Conservation (phyloP, 1,140 invertebrate species). For the Conus ventricosus region DNA sequence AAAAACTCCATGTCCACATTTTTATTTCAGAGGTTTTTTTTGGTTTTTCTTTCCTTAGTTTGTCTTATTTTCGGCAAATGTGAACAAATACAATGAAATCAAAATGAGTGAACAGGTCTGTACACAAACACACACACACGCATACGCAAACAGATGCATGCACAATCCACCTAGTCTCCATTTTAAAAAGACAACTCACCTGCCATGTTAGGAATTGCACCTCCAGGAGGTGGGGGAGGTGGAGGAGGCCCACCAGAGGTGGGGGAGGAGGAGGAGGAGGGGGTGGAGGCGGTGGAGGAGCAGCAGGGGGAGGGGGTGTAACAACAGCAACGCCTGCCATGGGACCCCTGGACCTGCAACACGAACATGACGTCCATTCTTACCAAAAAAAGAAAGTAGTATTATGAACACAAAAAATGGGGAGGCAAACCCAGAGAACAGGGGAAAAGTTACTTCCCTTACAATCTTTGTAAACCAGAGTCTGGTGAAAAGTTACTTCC, state of each 20-base stretch:
- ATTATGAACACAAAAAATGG: too few relatives aligned
- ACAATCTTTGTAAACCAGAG: too few relatives aligned
- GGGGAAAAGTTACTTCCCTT: too few relatives aligned
- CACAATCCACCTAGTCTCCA: not conserved
- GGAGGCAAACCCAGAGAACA: too few relatives aligned
- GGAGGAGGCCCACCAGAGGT: constrained; percentile 60
- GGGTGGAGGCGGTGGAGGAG: constrained; percentile 54
- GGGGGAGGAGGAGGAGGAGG: constrained; percentile 68
- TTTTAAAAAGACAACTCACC: constrained; percentile 40
- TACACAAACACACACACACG: not conserved
- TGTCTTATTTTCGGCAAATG: too few relatives aligned
- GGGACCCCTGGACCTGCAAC: constrained; percentile 44
- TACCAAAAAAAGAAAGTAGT: not conserved
- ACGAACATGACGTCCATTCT: too few relatives aligned
- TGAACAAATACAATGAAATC: too few relatives aligned
- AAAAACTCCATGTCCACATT: too few relatives aligned
- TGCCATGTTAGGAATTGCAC: constrained; percentile 42
- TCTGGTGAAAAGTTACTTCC: too few relatives aligned
- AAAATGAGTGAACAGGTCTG: not conserved
- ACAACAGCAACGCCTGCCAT: constrained; percentile 25
- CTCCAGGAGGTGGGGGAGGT: constrained; percentile 64
- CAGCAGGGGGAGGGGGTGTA: constrained; percentile 41
- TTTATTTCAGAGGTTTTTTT: too few relatives aligned
- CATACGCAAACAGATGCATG: not conserved
- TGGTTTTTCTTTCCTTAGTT: too few relatives aligned